Percentiles rank a stretch among this genome's conserved stretches.
These are phyloP conservation scores for Mohoua ochrocephala DNA, from an alignment of 2,113 vertebrate genomes.

Conservation along the genomic window DNA sequence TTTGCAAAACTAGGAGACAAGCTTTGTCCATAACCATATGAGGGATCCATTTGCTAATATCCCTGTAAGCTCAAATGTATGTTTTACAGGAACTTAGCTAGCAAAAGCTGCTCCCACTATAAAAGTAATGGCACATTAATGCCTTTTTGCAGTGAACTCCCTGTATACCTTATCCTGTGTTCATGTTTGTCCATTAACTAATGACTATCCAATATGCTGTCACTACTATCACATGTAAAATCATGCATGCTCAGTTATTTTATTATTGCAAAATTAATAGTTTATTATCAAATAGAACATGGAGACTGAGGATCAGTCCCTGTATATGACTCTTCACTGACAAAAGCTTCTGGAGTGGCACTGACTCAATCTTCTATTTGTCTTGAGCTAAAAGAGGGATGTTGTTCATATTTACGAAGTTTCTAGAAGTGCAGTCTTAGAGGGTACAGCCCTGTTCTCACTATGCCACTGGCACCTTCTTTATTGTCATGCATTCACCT, in stretches of 20 bases:
- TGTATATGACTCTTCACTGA: neutral
- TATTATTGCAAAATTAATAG: neutral
- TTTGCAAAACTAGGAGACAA: neutral
- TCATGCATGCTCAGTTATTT: neutral
- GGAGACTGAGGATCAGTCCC: neutral
- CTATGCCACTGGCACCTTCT: accelerated
- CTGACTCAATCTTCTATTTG: neutral
- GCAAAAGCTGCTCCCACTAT: neutral
- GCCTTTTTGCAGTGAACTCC: neutral
- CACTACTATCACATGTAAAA: neutral
- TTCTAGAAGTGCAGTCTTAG: neutral
- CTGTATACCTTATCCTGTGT: neutral
- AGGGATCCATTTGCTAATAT: neutral
- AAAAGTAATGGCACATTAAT: slow-evolving; percentile 12
- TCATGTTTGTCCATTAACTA: neutral
- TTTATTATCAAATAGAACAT: neutral
- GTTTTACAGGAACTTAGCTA: slow-evolving; percentile 19
- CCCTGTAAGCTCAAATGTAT: neutral
- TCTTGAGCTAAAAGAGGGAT: neutral
- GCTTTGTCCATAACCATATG: neutral
- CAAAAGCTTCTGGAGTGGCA: neutral
- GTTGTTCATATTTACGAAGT: neutral
- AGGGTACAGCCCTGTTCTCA: neutral
- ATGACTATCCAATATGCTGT: neutral
- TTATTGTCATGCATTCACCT: neutral